Conservation (phyloP, 2,888 invertebrate genomes). For the Drosophila flavopinicola region DNA sequence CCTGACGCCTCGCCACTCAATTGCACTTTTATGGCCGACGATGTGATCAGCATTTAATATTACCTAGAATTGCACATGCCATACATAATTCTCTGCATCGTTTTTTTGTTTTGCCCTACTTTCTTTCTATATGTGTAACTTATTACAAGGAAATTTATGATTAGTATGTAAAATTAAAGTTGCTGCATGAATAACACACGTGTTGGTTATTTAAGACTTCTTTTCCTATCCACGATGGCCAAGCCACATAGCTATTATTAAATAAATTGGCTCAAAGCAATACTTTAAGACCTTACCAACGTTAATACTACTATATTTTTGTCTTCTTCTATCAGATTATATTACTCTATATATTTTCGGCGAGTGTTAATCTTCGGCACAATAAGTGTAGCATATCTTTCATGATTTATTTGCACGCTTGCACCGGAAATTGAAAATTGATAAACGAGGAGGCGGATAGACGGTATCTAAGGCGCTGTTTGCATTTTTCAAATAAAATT, state of each 20-base stretch:
- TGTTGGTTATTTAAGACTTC: too few relatives aligned
- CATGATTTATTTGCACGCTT: slow-evolving; percentile 17
- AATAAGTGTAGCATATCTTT: not conserved
- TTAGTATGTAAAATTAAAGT: too few relatives aligned
- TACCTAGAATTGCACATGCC: slow-evolving; percentile 30
- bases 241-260: too few relatives aligned
- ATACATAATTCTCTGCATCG: slow-evolving; percentile 53
- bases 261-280: too few relatives aligned
- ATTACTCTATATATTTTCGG: too few relatives aligned
- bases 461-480: not conserved
- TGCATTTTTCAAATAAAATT: slow-evolving; percentile 3
- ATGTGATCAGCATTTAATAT: slow-evolving; percentile 57
- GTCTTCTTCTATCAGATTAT: too few relatives aligned
- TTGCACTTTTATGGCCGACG: slow-evolving; percentile 54
- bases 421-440: slow-evolving; percentile 58
- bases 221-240: too few relatives aligned
- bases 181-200: too few relatives aligned
- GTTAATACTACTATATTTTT: too few relatives aligned
- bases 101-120: slow-evolving; percentile 4
- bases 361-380: slow-evolving; percentile 1
- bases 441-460: slow-evolving; percentile 36
- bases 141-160: too few relatives aligned
- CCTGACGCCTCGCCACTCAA: slow-evolving; percentile 22
- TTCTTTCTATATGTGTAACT: not conserved
- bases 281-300: too few relatives aligned